A percentile compares a stretch with the other conserved stretches of the same genome.
phyloP scores from a whole-genome alignment of 2,888 invertebrate genomes.

The Lochmaea capreae region DNA sequence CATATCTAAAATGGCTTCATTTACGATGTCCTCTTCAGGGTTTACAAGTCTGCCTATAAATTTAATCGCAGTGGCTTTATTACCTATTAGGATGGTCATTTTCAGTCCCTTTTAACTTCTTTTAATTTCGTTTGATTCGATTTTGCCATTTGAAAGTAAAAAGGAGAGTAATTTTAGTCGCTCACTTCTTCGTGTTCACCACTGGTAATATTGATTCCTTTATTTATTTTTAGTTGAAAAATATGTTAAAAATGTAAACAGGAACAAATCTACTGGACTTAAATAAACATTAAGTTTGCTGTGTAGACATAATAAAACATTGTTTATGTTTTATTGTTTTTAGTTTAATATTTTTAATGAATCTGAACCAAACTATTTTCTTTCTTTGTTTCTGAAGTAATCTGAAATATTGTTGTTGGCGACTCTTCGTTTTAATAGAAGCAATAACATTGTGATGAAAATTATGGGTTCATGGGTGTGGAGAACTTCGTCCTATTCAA shows the following conservation, averaged over 20 bases:
- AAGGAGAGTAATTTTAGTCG: no score
- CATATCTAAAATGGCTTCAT: no score
- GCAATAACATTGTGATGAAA: no score
- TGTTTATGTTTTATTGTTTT: background rate
- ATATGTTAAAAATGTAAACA: constrained; percentile 1
- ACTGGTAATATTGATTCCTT: background rate
- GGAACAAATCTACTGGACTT: background rate
- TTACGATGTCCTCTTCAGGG: no score
- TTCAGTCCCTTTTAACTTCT: no score
- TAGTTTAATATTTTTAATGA: background rate
- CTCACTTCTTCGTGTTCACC: background rate
- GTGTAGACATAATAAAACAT: background rate
- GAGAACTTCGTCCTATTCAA: no score
- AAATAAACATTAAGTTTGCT: background rate
- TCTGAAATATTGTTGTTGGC: no score
- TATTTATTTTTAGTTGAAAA: background rate
- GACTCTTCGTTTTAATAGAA: no score
- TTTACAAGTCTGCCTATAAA: no score
- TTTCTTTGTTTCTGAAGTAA: background rate
- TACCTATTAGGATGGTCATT: no score
- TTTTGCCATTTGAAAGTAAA: background rate
- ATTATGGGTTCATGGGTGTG: no score
- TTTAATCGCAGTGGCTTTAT: no score
- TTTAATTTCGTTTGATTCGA: background rate
- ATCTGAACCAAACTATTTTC: background rate